Base-by-base conservation (phyloP, 2,797 vertebrate species). In the Columba guinea region DNA sequence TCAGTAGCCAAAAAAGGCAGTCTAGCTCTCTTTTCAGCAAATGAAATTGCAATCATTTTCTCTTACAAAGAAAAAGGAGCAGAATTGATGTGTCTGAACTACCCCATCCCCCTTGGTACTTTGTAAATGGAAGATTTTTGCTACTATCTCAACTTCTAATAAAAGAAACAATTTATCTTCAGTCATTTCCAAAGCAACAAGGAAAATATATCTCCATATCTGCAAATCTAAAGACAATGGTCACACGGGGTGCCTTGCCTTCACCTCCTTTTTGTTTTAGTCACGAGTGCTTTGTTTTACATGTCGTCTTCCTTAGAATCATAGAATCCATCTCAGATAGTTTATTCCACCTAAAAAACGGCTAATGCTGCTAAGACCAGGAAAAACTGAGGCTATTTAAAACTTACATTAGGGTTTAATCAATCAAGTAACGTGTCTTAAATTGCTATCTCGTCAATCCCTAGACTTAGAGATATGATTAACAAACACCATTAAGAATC, bases 121-220 rank as follows among this genome's bases (percentile, higher is more conserved):
- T 84, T 83, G 75, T 87, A 92, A 94, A 93, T 24, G 13, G 23
- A 76, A 96, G 58, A 70, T 44, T 90, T 81, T 60, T 79, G 84
- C 58, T 70, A 24, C 62, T 67, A 34, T 84, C 84, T 89, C 22
- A 17, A 84, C 78, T 92, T 95, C 60, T 73, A 65, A 51, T 92
- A 87, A 86, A 76, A 68, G 84, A 82, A 93, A 39, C 65, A 87
- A 11, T 63, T 90, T 60, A 83, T 87, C 63, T 76, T 94, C 88
- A 87, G 71, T 17, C 67, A 95, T 93, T 94, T 95, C 87, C 93
- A 97, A 88, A 93, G 90, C 56, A 71, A 37, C 76, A 95, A 97
- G 62, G 73, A 83, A 68, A 68, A 65, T 21, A 12, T 12, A 35
- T 24, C 13, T 74, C 34, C 34, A 4, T 30, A 65, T 15, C 48